Base-by-base conservation (phyloP, 2,888 invertebrate species). In the Plebejus anna region DNA sequence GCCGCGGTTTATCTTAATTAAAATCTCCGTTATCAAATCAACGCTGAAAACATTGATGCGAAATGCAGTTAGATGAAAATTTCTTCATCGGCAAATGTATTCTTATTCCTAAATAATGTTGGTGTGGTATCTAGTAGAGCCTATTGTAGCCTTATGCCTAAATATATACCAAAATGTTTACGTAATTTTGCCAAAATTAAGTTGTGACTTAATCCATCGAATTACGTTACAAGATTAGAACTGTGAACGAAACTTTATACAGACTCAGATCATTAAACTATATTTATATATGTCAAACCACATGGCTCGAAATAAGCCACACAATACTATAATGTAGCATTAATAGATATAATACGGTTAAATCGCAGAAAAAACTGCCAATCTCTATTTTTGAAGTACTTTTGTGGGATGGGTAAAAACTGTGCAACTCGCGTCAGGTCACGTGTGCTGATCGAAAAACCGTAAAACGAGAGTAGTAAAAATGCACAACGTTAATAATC, bases 11-110 rank as follows among this genome's bases (percentile, higher is more conserved):
- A 71, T 71, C 71, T 71, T 66, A 71, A 71, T 71, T 71, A 42
- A 71, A 71, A 71, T 71, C 71, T 71, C 36, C 66, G 66, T 66
- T 66, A 66, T 66, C 66, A 16, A 66, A 66, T 66, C 32, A 36
- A 66, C 5, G 13, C 66, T 66, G 66, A 71, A 71, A 71, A 42
- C 42, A 42, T n/a, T 71, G n/a, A 32, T 32, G 32, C 36, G 22
- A 66, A 66, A 66, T 13, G 32, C 66, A 13, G 66, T 66, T 66
- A 66, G 32, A 66, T 36, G 32, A 66, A 13, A 5, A 66, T 36
- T 36, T 11, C 1, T 13, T 32, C 16, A 66, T 13, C 1, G 16
- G 32, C 13, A 66, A 66, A 47, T 47, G 47, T 47, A 47, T 47
- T 42, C 42, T 42, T 42, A 42, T 2, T 42, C 42, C 7, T 42